Base-by-base conservation (phyloP, 2,113 vertebrate genomes). In the Phylloscopus whistleri region DNA sequence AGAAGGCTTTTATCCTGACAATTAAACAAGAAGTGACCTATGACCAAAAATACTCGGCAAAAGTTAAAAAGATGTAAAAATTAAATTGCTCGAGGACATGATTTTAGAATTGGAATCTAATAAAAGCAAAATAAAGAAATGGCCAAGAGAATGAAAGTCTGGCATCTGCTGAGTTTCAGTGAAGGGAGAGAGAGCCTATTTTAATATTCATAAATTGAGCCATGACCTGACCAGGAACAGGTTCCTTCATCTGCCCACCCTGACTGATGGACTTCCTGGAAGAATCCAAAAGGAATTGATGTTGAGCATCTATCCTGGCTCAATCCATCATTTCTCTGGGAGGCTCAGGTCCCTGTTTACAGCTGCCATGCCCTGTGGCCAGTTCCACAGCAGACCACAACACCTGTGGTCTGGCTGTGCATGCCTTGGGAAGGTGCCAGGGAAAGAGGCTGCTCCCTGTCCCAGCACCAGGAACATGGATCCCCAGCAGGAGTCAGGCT, bases 361-460 rank as follows among this genome's bases (percentile, higher is more conserved):
- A 4, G 0, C 81, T 60, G 53, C 62, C 4, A 1, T n/a, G 16
- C 1, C 6, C 46, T 20, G 2, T 35, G 35, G 10, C 17, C 9
- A 23, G 19, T 89, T 59, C 81, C 52, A 63, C n/a, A 35, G 49
- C 10, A 56, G 24, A 28, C 2, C 27, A 26, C 59, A 83, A 17
- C 63, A 35, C 2, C 37, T 43, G 23, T 27, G 30, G 4, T 64
- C 48, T 83, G 51, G 4, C 28, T 52, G 6, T 35, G 46, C 30
- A 24, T 0, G 0, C 17, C 27, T 17, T 2, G 7, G 9, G 12
- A 2, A 5, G 16, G 28, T 41, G n/a, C 39, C 20, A 30, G 30
- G 52, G 24, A 41, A 28, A 69, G 51, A 51, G 26, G 12, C 37
- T 48, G 19, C 68, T 64, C 35, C 58, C 21, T 24, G 23, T 21